Evolutionary conservation across 23 tunicate genomes (phyloP).

Genomic region (Halocynthia roretzi): DNA sequence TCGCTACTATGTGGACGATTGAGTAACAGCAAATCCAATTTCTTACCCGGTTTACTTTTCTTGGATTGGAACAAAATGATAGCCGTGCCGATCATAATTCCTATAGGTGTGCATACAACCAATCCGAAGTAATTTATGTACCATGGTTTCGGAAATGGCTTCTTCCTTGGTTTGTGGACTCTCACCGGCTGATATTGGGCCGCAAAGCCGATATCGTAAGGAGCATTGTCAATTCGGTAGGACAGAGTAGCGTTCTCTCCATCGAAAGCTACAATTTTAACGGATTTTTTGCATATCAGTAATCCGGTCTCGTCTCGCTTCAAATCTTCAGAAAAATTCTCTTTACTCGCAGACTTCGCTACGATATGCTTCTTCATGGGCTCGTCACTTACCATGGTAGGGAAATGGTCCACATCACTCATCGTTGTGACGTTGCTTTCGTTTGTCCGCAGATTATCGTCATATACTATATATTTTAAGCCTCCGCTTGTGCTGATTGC

Average conservation of each 20-base stretch:
- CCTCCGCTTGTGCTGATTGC: constrained; percentile 3
- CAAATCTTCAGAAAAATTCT: neutral
- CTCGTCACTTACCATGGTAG: neutral
- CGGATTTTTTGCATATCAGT: constrained; percentile 1
- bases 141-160: constrained; percentile 21
- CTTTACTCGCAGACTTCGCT: neutral
- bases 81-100: constrained; percentile 13
- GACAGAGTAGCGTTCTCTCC: constrained; percentile 7
- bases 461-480: neutral
- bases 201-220: neutral
- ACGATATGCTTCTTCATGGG: neutral
- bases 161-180: neutral
- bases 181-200: neutral
- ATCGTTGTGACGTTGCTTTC: neutral
- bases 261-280: constrained; percentile 10
- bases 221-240: neutral
- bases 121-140: constrained; percentile 24
- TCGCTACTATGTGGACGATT: neutral
- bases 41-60: neutral
- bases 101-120: constrained; percentile 19
- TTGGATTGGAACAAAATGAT: constrained; percentile 15
- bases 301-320: neutral
- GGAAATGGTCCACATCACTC: neutral
- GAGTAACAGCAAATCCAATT: neutral
- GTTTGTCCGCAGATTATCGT: neutral